Percentiles rank a stretch among this genome's conserved stretches.
phyloP scores from a whole-genome alignment of 1,140 invertebrate genomes.

The Bombus breviceps region DNA sequence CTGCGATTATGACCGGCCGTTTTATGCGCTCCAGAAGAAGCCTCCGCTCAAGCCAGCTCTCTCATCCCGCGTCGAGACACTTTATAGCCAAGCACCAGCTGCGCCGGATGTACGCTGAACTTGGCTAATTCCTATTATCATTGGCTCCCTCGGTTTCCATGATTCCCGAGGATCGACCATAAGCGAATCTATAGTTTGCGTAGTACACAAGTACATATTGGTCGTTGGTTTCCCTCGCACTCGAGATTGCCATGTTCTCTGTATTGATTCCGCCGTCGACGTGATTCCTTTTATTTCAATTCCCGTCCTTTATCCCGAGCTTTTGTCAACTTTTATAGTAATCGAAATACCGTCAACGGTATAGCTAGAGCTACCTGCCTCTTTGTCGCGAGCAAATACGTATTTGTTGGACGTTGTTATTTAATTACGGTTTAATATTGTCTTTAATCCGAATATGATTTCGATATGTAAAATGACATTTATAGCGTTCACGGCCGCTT shows the following conservation, averaged over 20 bases:
- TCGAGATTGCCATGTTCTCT: background rate
- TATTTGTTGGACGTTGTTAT: background rate
- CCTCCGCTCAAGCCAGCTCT: background rate
- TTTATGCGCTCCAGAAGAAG: background rate
- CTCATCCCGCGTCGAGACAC: background rate
- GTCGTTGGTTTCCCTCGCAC: background rate
- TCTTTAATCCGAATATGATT: background rate
- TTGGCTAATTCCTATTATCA: constrained; percentile 39
- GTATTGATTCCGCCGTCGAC: background rate
- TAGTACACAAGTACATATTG: background rate
- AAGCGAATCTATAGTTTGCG: background rate
- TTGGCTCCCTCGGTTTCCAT: constrained; percentile 2
- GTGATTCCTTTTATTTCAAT: background rate
- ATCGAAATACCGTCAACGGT: background rate
- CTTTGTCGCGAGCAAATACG: background rate
- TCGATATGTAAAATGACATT: background rate
- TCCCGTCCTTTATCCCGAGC: background rate
- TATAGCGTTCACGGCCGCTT: background rate
- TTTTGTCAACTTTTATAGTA: background rate
- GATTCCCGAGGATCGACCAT: constrained; percentile 4
- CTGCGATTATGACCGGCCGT: background rate
- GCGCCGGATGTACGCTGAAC: constrained; percentile 15
- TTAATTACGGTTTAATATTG: background rate
- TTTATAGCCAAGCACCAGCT: constrained; percentile 10
- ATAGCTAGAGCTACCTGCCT: background rate